Base-by-base conservation (phyloP, 2,797 vertebrate species). In the Triplophysa yarkandensis region DNA sequence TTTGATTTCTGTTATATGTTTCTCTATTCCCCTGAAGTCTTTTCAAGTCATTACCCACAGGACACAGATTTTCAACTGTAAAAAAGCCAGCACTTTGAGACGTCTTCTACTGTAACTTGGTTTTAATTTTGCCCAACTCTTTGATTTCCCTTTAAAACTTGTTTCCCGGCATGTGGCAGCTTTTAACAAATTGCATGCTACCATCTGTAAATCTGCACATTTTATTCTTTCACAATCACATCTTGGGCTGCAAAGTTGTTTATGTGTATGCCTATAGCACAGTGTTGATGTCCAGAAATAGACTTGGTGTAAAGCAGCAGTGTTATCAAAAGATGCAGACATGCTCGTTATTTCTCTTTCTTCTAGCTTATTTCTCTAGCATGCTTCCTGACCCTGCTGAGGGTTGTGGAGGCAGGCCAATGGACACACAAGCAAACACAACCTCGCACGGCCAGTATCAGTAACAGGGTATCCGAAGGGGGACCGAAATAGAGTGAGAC, bases 21-120 rank as follows among this genome's bases (percentile, higher is more conserved):
- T 77, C 79, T 87, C 88, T 82, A 87, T 87, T 86, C 77, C 85
- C 79, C 80, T 58, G 64, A 74, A 82, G 80, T 71, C 70, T 81
- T 87, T 88, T 88, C 71, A 87, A 87, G 84, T 86, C 79, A 89
- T 87, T 87, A 86, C 84, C 77, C 81, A 68, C 76, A 80, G 77
- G 76, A 65, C 75, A 83, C 67, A 58, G 43, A 62, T 75, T 88
- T 80, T 86, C 83, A 73, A 84, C 81, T 80, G 77, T 83, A 85
- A 72, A 80, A 83, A 84, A 77, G 77, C 75, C 67, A 68, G n/a
- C 77, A 19, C 1, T n/a, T 16, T 66, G 48, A 76, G 65, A 85
- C 23, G 5, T 4, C 23, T 32, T 58, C 73, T 76, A 74, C 77
- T 86, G 81, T 80, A 84, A 85, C 77, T 78, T 74, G 69, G 61